Percentiles rank a stretch among this genome's conserved stretches.
Conservation (phyloP, 2,113 vertebrate genomes). For the Ardeotis arabs region DNA sequence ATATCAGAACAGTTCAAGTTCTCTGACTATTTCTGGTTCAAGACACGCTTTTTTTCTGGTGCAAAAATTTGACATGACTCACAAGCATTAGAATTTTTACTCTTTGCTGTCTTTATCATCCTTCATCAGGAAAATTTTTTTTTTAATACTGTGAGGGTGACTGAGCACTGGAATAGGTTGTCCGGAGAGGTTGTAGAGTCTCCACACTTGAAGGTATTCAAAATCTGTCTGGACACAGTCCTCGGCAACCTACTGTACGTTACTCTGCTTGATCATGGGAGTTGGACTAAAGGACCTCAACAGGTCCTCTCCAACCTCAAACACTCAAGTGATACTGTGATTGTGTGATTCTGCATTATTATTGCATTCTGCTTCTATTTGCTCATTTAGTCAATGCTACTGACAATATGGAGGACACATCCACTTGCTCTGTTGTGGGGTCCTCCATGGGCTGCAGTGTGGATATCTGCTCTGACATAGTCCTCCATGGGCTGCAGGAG, state of each 20-base stretch:
- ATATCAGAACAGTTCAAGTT: background rate
- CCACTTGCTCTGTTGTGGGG: accelerated
- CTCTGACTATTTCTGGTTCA: background rate
- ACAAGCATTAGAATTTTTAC: background rate
- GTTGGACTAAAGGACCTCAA: background rate
- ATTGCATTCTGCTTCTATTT: background rate
- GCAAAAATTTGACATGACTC: background rate
- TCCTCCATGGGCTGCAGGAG: background rate
- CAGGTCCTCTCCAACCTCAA: background rate
- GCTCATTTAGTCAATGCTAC: background rate
- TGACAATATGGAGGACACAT: background rate
- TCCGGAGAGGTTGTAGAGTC: too few species aligned
- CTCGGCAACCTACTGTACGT: too few species aligned
- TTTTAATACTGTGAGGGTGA: background rate
- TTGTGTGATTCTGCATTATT: background rate
- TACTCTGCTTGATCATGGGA: accelerated
- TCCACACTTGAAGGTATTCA: too few species aligned
- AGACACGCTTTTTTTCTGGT: accelerated
- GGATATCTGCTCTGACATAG: background rate
- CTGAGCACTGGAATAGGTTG: too few species aligned
- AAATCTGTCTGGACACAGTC: too few species aligned
- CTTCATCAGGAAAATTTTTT: background rate
- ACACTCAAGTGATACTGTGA: too few species aligned
- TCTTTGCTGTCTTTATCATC: background rate
- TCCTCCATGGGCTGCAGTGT: background rate